phyloP scores from a whole-genome alignment of 2,888 invertebrate genomes.

The Hetaerina titia region DNA sequence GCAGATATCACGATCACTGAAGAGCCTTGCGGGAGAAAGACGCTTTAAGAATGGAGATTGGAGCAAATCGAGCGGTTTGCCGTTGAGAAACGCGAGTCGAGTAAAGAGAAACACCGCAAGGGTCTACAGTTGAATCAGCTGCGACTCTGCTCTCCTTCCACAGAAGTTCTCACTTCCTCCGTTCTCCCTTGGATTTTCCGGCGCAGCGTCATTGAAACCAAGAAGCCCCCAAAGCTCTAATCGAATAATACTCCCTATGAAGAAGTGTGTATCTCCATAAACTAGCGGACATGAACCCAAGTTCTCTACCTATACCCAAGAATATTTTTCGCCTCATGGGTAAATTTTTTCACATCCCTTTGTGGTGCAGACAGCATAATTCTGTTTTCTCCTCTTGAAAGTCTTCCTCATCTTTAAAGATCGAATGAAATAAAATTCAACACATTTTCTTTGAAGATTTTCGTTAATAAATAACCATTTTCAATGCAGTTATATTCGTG shows the following conservation, averaged over 20 bases:
- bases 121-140: slow-evolving; percentile 31
- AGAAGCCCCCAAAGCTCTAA: slow-evolving; percentile 14
- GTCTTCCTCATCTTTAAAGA: neutral
- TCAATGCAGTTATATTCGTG: neutral
- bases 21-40: neutral
- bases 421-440: neutral
- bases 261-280: neutral
- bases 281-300: neutral
- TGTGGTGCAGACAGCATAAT: neutral
- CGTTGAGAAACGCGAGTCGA: neutral
- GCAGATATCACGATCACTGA: neutral
- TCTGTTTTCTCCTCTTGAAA: neutral
- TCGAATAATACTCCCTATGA: neutral
- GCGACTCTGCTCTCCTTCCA: neutral
- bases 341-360: neutral
- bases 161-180: neutral
- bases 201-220: neutral
- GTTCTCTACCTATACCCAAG: neutral
- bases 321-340: neutral
- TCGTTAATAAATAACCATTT: neutral
- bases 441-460: neutral
- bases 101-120: neutral
- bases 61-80: neutral
- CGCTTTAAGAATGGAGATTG: neutral
- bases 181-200: neutral